Base-by-base conservation (phyloP, 2,113 vertebrate species). In the Tiliqua scincoides region DNA sequence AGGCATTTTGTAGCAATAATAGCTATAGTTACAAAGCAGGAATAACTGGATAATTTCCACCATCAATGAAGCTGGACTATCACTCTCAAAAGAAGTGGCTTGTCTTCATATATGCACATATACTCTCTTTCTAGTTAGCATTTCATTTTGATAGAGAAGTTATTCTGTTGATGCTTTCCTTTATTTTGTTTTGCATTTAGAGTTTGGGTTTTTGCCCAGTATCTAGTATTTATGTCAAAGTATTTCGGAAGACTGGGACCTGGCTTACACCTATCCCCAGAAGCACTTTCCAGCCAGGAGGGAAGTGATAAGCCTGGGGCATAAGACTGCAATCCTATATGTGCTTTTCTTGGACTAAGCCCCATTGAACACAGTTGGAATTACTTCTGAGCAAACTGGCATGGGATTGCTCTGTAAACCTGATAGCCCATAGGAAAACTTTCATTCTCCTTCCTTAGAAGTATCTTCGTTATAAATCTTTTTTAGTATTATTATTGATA, bases 401-500 rank as follows among this genome's bases (percentile, higher is more conserved):
- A 8, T 48, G 8, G 43, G 43, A 48, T 48, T 48, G 43, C 8
- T 48, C 43, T 48, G 43, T 48, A 48, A 48, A 32, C 67, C 67
- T n/a, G n/a, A 89, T 89, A 91, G 37, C 83, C 79, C 70, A 71
- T 54, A 86, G 30, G 71, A 89, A 91, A 68, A 32, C 83, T 20
- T 76, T 73, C 79, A 80, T 68, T 91, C 57, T 23, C 21, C 6
- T 9, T 85, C 37, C 61, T 35, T 63, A 30, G 83, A 84, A 88
- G 65, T 62, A n/a, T 5, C 30, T 81, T 40, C 35, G 67, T 79
- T 79, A 73, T 43, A 91, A 90, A 79, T 87, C 1, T 15, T 57
- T 62, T 37, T 43, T 43, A 73, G 25, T 43, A 20, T 14, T 40
- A 72, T 37, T 72, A 72, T 11, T 67, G 27, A 63, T 81, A 4